phyloP scores from a whole-genome alignment of 2,797 vertebrate genomes.

The Etheostoma nigrum region DNA sequence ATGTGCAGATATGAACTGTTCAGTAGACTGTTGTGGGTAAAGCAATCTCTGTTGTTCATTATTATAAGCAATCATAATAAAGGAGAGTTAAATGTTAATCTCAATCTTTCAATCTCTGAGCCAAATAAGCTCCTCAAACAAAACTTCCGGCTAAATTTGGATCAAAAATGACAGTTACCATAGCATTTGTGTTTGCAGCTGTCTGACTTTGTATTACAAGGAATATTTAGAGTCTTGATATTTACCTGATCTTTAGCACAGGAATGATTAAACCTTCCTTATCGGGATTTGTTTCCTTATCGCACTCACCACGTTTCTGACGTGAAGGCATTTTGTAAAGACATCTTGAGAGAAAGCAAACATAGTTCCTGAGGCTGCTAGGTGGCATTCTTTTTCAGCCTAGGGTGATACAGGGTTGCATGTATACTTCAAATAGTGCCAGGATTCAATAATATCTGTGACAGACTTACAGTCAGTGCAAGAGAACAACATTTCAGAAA shows the following conservation, averaged over 20 bases:
- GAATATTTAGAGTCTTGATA: slow-evolving; percentile 44
- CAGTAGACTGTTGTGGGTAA: not conserved
- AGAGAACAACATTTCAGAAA: slow-evolving; percentile 7
- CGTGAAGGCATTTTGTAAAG: slow-evolving; percentile 37
- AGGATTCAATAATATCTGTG: slow-evolving; percentile 38
- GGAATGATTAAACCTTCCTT: slow-evolving; percentile 45
- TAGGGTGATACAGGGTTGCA: slow-evolving; percentile 8
- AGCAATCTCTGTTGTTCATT: slow-evolving; percentile 4
- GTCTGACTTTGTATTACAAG: slow-evolving; percentile 33
- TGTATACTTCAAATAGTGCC: slow-evolving; percentile 39
- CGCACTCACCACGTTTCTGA: slow-evolving; percentile 25
- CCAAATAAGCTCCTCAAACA: slow-evolving; percentile 29
- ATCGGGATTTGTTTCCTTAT: slow-evolving; percentile 44
- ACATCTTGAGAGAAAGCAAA: slow-evolving; percentile 31
- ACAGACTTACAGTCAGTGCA: slow-evolving; percentile 33
- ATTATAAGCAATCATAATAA: slow-evolving; percentile 19
- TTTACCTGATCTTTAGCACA: slow-evolving; percentile 48
- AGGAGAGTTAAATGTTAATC: not conserved
- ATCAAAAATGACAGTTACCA: slow-evolving; percentile 36
- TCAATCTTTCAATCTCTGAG: not conserved
- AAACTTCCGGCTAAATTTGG: slow-evolving; percentile 31
- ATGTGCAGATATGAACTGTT: slow-evolving; percentile 10
- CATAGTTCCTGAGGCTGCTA: slow-evolving; percentile 33
- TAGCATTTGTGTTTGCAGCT: slow-evolving; percentile 35
- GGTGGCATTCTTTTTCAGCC: slow-evolving; percentile 33